phyloP scores from a whole-genome alignment of 2,113 vertebrate species.

The Protobothrops mucrosquamatus region DNA sequence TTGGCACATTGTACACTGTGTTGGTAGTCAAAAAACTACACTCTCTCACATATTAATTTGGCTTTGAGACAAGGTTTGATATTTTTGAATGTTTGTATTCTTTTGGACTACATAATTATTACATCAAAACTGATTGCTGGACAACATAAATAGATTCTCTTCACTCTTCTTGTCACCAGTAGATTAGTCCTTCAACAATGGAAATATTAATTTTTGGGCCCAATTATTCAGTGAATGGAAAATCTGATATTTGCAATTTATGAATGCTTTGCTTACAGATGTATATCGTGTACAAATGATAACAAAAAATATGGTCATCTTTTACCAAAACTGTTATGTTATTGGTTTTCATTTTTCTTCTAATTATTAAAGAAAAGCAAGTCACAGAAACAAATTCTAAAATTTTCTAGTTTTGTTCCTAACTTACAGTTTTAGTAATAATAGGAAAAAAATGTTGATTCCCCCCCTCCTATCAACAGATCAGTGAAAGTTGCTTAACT shows the following conservation, averaged over 20 bases:
- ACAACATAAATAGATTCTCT: background rate
- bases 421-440: no score
- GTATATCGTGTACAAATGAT: background rate
- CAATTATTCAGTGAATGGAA: background rate
- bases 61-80: background rate
- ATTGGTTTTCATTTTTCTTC: no score
- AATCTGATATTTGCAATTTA: background rate
- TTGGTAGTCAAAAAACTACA: background rate
- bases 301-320: background rate
- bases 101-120: background rate
- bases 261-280: background rate
- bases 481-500: no score
- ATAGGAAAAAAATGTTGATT: no score
- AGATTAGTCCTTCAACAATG: background rate
- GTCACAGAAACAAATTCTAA: no score
- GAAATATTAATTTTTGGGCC: background rate
- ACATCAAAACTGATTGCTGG: background rate
- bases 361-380: no score
- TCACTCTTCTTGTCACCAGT: background rate
- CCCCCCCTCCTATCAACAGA: no score
- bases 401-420: no score
- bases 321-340: background rate
- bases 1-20: background rate
- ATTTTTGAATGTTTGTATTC: background rate
- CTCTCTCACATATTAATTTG: conserved; percentile 15